Percentiles rank a stretch among this genome's conserved stretches.
Evolutionary conservation across 2,888 invertebrate genomes (phyloP).

Genomic region (Chirona hameri): DNA sequence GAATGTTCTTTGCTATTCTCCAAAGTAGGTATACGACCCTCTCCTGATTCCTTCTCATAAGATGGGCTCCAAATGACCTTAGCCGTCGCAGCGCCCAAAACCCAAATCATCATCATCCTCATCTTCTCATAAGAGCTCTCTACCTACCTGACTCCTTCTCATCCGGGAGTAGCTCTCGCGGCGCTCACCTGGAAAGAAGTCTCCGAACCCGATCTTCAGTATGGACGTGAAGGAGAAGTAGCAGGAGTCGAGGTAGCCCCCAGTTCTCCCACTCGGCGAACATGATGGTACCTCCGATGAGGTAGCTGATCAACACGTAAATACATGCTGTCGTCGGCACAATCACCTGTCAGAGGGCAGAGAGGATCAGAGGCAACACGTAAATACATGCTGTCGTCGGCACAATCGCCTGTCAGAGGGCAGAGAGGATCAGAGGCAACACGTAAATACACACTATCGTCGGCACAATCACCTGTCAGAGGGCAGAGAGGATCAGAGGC

Average conservation of each 20-base stretch:
- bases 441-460: constrained; percentile 87
- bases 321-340: constrained; percentile 85
- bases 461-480: constrained; percentile 64
- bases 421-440: constrained; percentile 48
- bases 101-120: too few relatives aligned
- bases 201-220: constrained; percentile 85
- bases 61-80: too few relatives aligned
- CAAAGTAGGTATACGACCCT: too few relatives aligned
- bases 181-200: constrained; percentile 72
- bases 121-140: too few relatives aligned
- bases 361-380: constrained; percentile 52
- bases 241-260: constrained; percentile 78
- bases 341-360: constrained; percentile 51
- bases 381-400: constrained; percentile 84
- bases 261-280: constrained; percentile 86
- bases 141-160: neutral
- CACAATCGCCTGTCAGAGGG: constrained; percentile 58
- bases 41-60: too few relatives aligned
- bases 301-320: constrained; percentile 82
- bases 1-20: too few relatives aligned
- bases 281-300: constrained; percentile 78
- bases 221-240: constrained; percentile 87
- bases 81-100: too few relatives aligned
- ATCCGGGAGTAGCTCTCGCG: too few relatives aligned
- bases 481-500: neutral